Base-by-base conservation (phyloP, 2,797 vertebrate genomes). In the Labeo calbasu region DNA sequence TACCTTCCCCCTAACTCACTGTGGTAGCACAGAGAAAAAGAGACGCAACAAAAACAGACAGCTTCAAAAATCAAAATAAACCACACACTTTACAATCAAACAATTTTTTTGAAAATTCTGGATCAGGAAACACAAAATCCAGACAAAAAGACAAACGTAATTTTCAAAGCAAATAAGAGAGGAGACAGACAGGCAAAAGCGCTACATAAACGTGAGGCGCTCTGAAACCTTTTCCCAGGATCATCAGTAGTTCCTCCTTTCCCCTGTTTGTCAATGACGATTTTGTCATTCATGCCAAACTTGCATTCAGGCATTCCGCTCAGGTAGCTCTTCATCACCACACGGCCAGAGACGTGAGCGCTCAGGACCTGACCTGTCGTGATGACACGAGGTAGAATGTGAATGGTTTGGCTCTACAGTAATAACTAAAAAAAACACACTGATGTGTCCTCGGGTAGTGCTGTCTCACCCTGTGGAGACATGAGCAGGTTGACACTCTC, bases 251-350 rank as follows among this genome's bases (percentile, higher is more conserved):
- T 96, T 91, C 96, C 97, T 87, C 97, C 97, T 93, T 99, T 99
- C 89, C 98, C 97, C 92, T 99, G 98, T 91, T 99, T 99, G 92
- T 99, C 98, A 85, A 99, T 99, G 17, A 99, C 97, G 57, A 99
- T 99, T 94, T 99, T 99, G 94, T 99, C 98, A 72, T 99, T 99
- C 98, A 99, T 99, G 88, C 98, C 98, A 82, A 99, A 99, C 90
- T 99, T 99, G 95, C 98, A 99, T 89, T 99, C 98, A 0, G 98
- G 98, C 98, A 99, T 99, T 77, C 98, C 98, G 5, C 98, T 99
- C 92, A 99, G 95, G 77, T 99, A 99, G 93, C 98, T 99, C 95
- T 99, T 99, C 98, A 99, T 99, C 87, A 99, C 98, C 14, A 99
- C 98, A 55, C 98, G 95, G 86, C 98, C 98, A 0, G 98, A 99